Evolutionary conservation across 2,888 invertebrate species (phyloP), one percentile per base, ranked within the genome.

Genomic region (Beris morrisii): DNA sequence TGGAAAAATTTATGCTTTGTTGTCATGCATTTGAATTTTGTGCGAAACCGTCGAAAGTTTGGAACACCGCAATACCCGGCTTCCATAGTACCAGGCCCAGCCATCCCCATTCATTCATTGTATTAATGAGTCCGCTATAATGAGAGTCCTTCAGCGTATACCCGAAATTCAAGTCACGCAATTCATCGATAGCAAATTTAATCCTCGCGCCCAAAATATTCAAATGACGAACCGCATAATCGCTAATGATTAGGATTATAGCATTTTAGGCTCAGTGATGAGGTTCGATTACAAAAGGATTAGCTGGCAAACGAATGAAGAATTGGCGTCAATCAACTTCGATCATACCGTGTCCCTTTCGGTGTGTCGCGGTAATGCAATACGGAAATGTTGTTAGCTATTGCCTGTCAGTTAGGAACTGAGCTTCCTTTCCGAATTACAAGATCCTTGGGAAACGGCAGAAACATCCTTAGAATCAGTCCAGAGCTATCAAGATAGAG

Each of bases 21-120:
- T 61, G 61, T 61, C 61, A 61, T 61, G 61, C 50, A 61, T 61
- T 52, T 61, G 38, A 52, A 61, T 61, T 44, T 59, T 59, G 56
- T 15, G 15, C 9, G 56, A 43, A 56, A 38, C 56, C 43, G 32
- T 38, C 13, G 38, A 12, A 48, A 12, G 48, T 5, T 48, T 4
- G 48, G 12, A 13, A 13, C n/a, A 48, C 13, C n/a, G 9, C 44
- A 44, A 44, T n/a, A 13, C n/a, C 48, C 7, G 7, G 38, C 38
- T 31, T 3, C n/a, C 54, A 4, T 0, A 32, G 54, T 56, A 15
- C 55, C 38, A 56, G 43, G 43, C 32, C 55, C 5, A 56, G 32
- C 55, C 38, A 56, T 56, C 55, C 15, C 43, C 43, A 43, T 53
- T 56, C 43, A 43, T 53, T 56, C 38, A 43, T 56, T 38, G 13